These are phyloP conservation scores for Erythrolamprus reginae DNA, from an alignment of 2,113 vertebrate genomes.

Conservation along the genomic window DNA sequence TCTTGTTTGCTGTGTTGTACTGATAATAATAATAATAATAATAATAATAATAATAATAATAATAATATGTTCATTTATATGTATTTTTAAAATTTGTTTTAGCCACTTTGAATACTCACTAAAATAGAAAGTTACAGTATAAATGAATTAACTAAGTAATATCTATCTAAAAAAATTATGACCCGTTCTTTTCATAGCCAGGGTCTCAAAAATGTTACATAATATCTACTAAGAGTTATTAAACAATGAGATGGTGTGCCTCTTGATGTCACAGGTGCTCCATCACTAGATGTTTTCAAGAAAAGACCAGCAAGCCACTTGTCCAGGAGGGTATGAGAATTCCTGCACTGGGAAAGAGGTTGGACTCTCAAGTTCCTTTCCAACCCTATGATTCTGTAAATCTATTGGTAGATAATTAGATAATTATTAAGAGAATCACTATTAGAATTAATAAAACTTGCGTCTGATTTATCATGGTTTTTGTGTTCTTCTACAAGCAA, in stretches of 20 bases:
- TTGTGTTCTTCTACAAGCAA: not conserved
- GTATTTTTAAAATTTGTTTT: not conserved
- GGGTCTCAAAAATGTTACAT: not conserved
- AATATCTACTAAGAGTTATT: not conserved
- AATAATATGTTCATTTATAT: too few relatives aligned
- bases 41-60: too few relatives aligned
- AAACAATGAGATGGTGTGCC: not conserved
- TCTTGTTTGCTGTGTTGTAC: too few relatives aligned
- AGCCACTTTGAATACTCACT: not conserved
- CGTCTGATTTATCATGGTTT: not conserved
- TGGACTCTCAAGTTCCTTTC: not conserved
- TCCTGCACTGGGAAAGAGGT: not conserved
- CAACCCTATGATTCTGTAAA: not conserved
- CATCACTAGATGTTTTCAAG: not conserved
- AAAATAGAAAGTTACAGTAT: not conserved
- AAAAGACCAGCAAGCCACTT: not conserved
- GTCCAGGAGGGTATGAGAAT: not conserved
- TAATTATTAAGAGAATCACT: not conserved
- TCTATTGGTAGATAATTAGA: not conserved
- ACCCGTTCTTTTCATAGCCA: not conserved
- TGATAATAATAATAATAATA: too few relatives aligned
- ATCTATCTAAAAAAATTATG: not conserved
- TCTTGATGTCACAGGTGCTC: not conserved
- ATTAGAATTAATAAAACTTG: not conserved
- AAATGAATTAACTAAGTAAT: not conserved